Evolutionary conservation across 2,113 vertebrate species (phyloP).

Genomic region (Uropsilus gracilis): DNA sequence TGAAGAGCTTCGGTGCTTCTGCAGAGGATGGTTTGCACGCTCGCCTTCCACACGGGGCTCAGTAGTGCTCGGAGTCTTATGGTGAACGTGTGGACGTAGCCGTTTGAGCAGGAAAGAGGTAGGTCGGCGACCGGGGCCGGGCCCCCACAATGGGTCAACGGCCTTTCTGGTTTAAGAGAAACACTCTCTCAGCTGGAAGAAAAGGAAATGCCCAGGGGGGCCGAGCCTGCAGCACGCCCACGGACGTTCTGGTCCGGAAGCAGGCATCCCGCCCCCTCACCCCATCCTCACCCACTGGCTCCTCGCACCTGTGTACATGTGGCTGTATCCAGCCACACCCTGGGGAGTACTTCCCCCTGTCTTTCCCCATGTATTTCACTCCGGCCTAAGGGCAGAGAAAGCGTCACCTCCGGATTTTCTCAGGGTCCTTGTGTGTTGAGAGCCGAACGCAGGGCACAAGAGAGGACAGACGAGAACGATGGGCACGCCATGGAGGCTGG

Average conservation of each 20-base stretch:
- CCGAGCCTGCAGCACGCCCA: no score
- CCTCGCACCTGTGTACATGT: no score
- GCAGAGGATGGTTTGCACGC: background rate
- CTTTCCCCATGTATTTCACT: background rate
- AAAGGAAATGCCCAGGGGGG: background rate
- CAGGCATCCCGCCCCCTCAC: no score
- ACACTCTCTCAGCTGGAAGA: background rate
- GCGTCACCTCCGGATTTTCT: background rate
- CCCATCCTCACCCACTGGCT: no score
- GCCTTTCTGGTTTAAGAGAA: background rate
- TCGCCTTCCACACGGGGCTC: background rate
- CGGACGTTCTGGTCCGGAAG: no score
- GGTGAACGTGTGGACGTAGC: background rate
- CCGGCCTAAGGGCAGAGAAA: background rate
- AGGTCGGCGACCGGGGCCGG: background rate
- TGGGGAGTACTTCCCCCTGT: background rate
- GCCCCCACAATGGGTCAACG: background rate
- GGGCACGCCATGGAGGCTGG: no score
- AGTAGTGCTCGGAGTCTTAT: background rate
- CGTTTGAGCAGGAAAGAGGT: background rate
- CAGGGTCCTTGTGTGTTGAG: no score
- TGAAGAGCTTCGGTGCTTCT: background rate
- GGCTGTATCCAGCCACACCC: background rate
- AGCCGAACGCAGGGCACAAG: no score
- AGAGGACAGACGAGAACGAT: no score